Conservation (phyloP, 2,888 invertebrate genomes). For the Maniola hyperantus region DNA sequence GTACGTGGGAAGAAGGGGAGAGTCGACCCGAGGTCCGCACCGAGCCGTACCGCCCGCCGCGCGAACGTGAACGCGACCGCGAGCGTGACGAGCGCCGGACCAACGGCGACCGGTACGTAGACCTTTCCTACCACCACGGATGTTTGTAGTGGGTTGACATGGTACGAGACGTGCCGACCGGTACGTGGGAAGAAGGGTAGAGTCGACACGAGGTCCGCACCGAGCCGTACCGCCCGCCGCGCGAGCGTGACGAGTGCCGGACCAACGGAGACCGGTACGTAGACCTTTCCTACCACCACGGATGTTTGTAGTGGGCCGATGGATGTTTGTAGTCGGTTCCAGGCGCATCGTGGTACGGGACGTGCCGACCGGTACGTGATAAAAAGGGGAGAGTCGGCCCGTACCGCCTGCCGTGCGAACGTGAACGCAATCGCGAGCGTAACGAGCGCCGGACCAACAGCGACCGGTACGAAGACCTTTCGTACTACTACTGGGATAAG, state of each 20-base stretch:
- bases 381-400: slow-evolving; percentile 46
- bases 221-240: slow-evolving; percentile 46
- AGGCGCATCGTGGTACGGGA: slow-evolving; percentile 90
- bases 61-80: slow-evolving; percentile 37
- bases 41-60: slow-evolving; percentile 46
- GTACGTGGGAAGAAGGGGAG: slow-evolving; percentile 52
- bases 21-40: slow-evolving; percentile 38
- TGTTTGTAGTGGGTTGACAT: slow-evolving; percentile 70
- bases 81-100: slow-evolving; percentile 50
- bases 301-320: slow-evolving; percentile 61
- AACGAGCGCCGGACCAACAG: slow-evolving; percentile 55
- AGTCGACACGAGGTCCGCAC: slow-evolving; percentile 38
- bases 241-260: slow-evolving; percentile 48
- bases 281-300: background rate
- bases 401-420: slow-evolving; percentile 42
- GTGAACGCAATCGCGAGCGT: slow-evolving; percentile 42
- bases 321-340: slow-evolving; percentile 82
- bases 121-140: background rate
- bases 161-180: slow-evolving; percentile 81
- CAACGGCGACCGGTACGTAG: slow-evolving; percentile 60
- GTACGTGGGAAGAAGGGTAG: slow-evolving; percentile 52
- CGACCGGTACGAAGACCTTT: slow-evolving; percentile 53
- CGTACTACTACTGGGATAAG: slow-evolving; percentile 81
- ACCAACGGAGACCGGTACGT: slow-evolving; percentile 62
- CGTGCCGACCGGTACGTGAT: slow-evolving; percentile 57